Conservation (phyloP, 1,140 invertebrate species). For the Homarus americanus region DNA sequence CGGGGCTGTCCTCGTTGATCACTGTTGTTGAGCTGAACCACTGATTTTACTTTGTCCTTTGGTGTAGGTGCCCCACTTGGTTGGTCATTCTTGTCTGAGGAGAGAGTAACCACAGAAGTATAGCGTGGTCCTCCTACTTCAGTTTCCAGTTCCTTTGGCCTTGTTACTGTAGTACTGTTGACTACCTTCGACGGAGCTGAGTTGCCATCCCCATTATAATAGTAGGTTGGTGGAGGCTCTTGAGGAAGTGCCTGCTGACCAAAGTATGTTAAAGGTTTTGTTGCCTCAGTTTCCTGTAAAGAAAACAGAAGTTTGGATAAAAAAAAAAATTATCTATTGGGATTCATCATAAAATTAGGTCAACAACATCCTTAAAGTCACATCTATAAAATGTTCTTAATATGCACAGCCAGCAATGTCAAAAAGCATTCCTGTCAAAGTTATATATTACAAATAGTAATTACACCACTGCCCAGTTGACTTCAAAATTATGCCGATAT, state of each 20-base stretch:
- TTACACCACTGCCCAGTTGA: too few species aligned
- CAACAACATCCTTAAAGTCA: too few species aligned
- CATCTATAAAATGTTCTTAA: too few species aligned
- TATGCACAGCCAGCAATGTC: too few species aligned
- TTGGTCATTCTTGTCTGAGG: slow-evolving; percentile 47
- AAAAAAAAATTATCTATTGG: background rate
- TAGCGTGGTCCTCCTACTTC: slow-evolving; percentile 55
- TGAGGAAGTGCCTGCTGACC: background rate
- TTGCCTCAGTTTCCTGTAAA: background rate
- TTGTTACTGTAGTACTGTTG: background rate
- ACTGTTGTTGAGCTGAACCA: slow-evolving; percentile 70
- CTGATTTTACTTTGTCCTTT: slow-evolving; percentile 65
- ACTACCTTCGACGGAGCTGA: background rate
- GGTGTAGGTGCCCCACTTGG: background rate
- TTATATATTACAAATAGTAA: too few species aligned
- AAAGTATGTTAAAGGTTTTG: background rate
- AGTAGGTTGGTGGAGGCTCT: slow-evolving; percentile 1
- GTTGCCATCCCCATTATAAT: slow-evolving; percentile 32
- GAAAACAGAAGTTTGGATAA: background rate
- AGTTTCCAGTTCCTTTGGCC: background rate
- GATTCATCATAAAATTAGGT: too few species aligned
- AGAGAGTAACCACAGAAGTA: slow-evolving; percentile 66
- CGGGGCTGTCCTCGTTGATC: slow-evolving; percentile 10
- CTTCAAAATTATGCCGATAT: too few species aligned
- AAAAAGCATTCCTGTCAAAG: too few species aligned